These are phyloP conservation scores for Zonitis immaculata DNA, from an alignment of 2,888 invertebrate genomes.

Conservation along the genomic window DNA sequence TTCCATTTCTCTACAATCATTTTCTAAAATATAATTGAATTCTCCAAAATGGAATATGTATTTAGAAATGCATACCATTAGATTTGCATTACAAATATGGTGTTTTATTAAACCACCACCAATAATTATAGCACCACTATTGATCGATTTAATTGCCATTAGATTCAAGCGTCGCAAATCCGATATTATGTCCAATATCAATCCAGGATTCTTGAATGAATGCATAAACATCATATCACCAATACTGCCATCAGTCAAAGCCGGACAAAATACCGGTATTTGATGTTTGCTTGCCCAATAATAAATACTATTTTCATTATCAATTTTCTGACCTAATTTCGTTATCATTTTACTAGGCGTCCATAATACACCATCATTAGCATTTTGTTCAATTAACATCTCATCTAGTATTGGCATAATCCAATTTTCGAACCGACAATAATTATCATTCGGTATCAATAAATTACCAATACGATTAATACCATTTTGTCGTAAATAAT, in stretches of 20 bases:
- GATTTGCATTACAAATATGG: conserved; percentile 98
- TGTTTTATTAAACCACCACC: conserved; percentile 98
- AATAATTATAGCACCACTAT: conserved; percentile 94
- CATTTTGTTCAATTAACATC: conserved; percentile 83
- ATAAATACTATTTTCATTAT: conserved; percentile 86
- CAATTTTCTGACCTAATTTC: conserved; percentile 84
- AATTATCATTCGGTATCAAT: conserved; percentile 96
- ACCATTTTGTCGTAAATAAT: conserved; percentile 73
- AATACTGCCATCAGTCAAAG: conserved; percentile 93
- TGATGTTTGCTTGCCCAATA: conserved; percentile 96
- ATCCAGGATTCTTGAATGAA: conserved; percentile 86
- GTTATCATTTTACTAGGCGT: conserved; percentile 85
- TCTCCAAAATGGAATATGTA: background rate
- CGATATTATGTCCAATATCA: conserved; percentile 88
- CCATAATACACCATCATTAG: conserved; percentile 72
- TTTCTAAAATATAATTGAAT: too few species aligned
- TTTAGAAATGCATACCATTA: conserved; percentile 69
- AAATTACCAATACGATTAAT: conserved; percentile 86
- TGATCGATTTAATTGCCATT: conserved; percentile 87
- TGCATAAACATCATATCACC: conserved; percentile 99
- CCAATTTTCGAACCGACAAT: conserved; percentile 98
- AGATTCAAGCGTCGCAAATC: conserved; percentile 85
- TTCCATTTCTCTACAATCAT: conserved; percentile 81
- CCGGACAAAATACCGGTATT: conserved; percentile 97
- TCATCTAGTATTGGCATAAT: conserved; percentile 87